Evolutionary conservation across 2,888 invertebrate species (phyloP).

Genomic region (Malthinus seriepunctatus): DNA sequence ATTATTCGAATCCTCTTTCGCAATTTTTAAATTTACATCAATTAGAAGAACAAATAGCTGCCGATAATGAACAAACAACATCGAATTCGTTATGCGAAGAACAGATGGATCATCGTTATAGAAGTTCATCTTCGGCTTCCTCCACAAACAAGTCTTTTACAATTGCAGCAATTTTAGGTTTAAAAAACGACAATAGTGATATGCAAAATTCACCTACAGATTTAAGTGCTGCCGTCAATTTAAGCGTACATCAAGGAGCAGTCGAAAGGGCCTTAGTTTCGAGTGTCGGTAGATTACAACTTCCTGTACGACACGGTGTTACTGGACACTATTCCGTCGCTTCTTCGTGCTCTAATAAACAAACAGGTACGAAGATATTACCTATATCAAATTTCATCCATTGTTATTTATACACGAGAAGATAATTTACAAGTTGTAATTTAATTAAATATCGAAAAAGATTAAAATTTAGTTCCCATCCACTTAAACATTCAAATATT

Average conservation of each 20-base stretch:
- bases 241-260: conserved; percentile 58
- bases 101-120: conserved; percentile 44
- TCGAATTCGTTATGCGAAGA: conserved; percentile 45
- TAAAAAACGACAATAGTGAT: conserved; percentile 56
- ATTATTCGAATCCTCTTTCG: conserved; percentile 51
- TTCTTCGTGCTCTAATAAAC: conserved; percentile 34
- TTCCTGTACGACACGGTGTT: conserved; percentile 46
- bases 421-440: too few species aligned
- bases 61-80: conserved; percentile 44
- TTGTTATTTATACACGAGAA: background rate
- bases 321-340: conserved; percentile 44
- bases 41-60: conserved; percentile 43
- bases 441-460: too few species aligned
- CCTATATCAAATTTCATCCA: conserved; percentile 8
- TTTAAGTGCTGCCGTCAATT: conserved; percentile 54
- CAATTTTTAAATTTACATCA: conserved; percentile 52
- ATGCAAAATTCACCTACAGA: conserved; percentile 38
- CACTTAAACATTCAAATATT: too few species aligned
- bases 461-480: too few species aligned
- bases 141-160: conserved; percentile 68
- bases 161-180: conserved; percentile 84
- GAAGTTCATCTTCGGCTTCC: conserved; percentile 43
- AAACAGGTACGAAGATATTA: conserved; percentile 30
- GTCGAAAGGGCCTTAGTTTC: conserved; percentile 42
- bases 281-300: conserved; percentile 47